Evolutionary conservation across 2,797 vertebrate species (phyloP).

Genomic region (Acanthopagrus latus): DNA sequence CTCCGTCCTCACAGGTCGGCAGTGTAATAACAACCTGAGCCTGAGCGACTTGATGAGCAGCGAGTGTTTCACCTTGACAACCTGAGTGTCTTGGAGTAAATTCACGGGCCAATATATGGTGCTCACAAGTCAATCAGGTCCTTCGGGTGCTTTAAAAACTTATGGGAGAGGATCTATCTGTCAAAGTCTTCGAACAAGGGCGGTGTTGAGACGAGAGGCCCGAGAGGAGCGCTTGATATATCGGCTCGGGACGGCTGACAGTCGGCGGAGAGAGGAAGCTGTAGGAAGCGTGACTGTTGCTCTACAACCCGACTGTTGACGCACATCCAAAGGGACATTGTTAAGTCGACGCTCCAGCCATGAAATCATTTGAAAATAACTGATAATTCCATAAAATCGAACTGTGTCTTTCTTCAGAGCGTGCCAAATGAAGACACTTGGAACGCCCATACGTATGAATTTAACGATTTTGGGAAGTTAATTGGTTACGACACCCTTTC

Average conservation of each 20-base stretch:
- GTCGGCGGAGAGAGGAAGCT: slow-evolving; percentile 27
- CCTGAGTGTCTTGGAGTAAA: slow-evolving; percentile 65
- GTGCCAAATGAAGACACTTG: slow-evolving; percentile 30
- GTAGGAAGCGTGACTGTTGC: slow-evolving; percentile 30
- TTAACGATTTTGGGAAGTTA: slow-evolving; percentile 14
- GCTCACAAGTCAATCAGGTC: slow-evolving; percentile 64
- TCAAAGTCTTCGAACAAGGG: slow-evolving; percentile 56
- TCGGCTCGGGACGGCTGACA: slow-evolving; percentile 31
- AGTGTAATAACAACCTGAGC: slow-evolving; percentile 73
- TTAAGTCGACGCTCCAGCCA: slow-evolving; percentile 6
- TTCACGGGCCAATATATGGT: slow-evolving; percentile 73
- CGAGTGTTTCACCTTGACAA: slow-evolving; percentile 66
- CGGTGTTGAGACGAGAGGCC: slow-evolving; percentile 50
- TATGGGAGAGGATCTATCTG: slow-evolving; percentile 57
- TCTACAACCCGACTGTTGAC: slow-evolving; percentile 43
- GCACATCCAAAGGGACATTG: slow-evolving; percentile 28
- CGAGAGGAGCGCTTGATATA: slow-evolving; percentile 26
- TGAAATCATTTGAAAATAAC: slow-evolving; percentile 42
- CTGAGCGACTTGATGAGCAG: slow-evolving; percentile 53
- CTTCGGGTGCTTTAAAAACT: slow-evolving; percentile 69
- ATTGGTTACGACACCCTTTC: slow-evolving; percentile 55
- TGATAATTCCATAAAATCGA: slow-evolving; percentile 40
- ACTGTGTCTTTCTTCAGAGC: slow-evolving; percentile 12
- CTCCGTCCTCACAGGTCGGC: slow-evolving; percentile 71
- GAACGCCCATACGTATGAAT: slow-evolving; percentile 33